Evolutionary conservation across 1,140 invertebrate species (phyloP), one percentile per base, ranked within the genome.

Genomic region (Nephila pilipes): DNA sequence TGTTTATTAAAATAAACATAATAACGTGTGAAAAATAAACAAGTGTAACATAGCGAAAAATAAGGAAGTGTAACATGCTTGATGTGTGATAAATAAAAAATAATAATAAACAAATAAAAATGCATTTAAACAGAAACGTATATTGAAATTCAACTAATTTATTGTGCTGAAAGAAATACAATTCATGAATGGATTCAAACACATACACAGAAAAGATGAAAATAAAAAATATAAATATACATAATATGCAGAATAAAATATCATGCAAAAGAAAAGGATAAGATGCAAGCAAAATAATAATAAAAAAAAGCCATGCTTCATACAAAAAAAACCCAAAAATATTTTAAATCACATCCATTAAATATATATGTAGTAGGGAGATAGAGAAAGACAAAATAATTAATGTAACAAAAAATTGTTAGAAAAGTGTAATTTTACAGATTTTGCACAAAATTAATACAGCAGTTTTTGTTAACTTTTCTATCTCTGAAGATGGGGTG

Each of bases 141-240:
- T 32, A 65, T 25, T 25, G 60, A 65, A 75, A 75, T 32, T n/a
- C n/a, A 36, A 18, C 29, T 36, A 75, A 75, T 75, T 75, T 75
- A 75, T 75, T 75, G 65, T 75, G 65, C 65, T 20, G 29, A 18
- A 75, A 75, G 65, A 75, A 32, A 75, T 75, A 75, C 65, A 75
- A 18, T 22, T 58, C 29, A 75, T 75, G 20, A 75, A 29, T 36
- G 29, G 32, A 58, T 18, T 58, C 16, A 75, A 32, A 75, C 65
- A 75, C 20, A 75, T 36, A 2, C 29, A 32, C 2, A 75, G 25
- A 75, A 32, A 75, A 32, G 14, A 20, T 18, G 18, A 58, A 58
- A 58, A 6, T 12, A 12, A 25, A 10, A 63, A 25, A 25, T 18
- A 65, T 25, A 63, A 6, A n/a, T 8, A 5, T n/a, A 6, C 1